A percentile compares a stretch with the other conserved stretches of the same genome.
phyloP scores from a whole-genome alignment of 2,888 invertebrate species.

The Conus canariensis region DNA sequence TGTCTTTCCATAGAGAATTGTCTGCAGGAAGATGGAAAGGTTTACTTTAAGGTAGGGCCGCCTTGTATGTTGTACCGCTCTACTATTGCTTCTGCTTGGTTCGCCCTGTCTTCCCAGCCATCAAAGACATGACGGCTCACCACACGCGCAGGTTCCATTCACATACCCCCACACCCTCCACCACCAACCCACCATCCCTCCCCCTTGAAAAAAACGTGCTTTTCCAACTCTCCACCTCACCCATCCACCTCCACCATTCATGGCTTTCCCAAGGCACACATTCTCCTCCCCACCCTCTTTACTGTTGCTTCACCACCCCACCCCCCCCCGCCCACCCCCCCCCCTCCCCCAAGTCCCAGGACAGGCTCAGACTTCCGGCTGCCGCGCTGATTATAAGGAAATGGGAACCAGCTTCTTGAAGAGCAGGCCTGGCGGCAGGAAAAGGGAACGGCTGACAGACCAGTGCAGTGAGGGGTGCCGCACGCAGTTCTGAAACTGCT shows the following conservation, averaged over 20 bases:
- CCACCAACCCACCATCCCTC: not conserved
- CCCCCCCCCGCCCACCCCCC: conserved; percentile 7
- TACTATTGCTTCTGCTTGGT: not conserved
- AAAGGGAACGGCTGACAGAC: not conserved
- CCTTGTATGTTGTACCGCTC: no score
- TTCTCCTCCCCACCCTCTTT: not conserved
- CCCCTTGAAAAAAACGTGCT: not conserved
- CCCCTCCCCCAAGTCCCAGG: not conserved
- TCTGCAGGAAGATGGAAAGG: no score
- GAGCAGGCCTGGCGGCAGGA: not conserved
- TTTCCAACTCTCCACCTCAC: not conserved
- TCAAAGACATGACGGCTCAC: not conserved
- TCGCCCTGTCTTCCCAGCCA: not conserved
- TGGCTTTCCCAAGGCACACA: not conserved
- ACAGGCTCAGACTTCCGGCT: conserved; percentile 23
- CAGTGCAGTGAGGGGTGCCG: not conserved
- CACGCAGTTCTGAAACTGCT: no score
- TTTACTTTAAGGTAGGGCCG: no score
- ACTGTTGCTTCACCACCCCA: not conserved
- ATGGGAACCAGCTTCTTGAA: conserved; percentile 32
- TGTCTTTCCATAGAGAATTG: no score
- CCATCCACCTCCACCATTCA: not conserved
- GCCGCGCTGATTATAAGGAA: conserved; percentile 35
- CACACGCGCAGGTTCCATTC: not conserved
- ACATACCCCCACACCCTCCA: not conserved